These are phyloP conservation scores for Triplophysa dalaica DNA, from an alignment of 2,113 vertebrate species.

Conservation along the genomic window DNA sequence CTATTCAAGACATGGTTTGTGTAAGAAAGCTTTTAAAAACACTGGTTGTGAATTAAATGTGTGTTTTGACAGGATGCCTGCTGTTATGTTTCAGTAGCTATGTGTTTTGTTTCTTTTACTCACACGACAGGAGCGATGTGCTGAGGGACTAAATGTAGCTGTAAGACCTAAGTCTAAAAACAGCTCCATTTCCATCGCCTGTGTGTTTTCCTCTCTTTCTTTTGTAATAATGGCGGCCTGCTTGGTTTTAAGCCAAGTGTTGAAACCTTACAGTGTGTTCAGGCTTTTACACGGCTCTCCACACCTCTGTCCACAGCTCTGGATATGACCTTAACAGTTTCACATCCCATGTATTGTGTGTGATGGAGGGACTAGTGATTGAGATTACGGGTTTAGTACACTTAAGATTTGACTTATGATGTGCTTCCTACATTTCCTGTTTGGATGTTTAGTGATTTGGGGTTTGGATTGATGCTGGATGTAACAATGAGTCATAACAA, in stretches of 20 bases:
- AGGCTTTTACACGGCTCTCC: conserved; percentile 9
- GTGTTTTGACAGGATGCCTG: neutral
- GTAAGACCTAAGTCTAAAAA: conserved; percentile 37
- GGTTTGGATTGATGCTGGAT: neutral
- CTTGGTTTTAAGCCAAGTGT: conserved; percentile 26
- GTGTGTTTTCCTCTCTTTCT: conserved; percentile 36
- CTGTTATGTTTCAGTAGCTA: neutral
- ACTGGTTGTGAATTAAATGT: neutral
- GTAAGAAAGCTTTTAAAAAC: no score
- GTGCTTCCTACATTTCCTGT: conserved; percentile 9
- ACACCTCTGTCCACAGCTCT: conserved; percentile 35
- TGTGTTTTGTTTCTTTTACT: conserved; percentile 11
- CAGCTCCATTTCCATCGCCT: conserved; percentile 24
- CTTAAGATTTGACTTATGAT: conserved; percentile 11
- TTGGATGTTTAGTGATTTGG: conserved; percentile 6
- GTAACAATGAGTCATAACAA: conserved; percentile 25
- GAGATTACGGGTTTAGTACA: conserved; percentile 32
- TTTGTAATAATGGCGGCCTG: conserved; percentile 23
- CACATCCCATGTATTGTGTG: conserved; percentile 49
- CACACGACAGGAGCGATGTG: conserved; percentile 5
- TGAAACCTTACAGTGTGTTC: conserved; percentile 23
- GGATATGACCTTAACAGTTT: conserved; percentile 54
- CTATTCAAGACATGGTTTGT: no score
- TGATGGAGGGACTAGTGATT: conserved; percentile 48
- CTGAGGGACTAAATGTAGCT: conserved; percentile 19